These are phyloP conservation scores for Lithophane semibrunnea DNA, from an alignment of 2,888 invertebrate genomes.

Conservation along the genomic window DNA sequence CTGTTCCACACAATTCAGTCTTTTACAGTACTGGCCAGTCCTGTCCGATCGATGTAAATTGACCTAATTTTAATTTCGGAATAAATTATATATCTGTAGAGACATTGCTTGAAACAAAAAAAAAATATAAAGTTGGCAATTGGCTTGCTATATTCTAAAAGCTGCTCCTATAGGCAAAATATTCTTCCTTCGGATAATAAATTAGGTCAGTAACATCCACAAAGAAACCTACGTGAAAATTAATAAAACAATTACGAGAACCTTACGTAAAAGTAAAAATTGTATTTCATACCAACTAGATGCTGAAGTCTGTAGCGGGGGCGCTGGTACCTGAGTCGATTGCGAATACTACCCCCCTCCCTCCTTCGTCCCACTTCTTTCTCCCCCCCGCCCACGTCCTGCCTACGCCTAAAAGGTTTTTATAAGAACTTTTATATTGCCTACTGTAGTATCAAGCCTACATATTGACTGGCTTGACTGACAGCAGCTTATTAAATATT, in stretches of 20 bases:
- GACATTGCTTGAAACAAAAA: not conserved
- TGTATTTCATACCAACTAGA: slow-evolving; percentile 65
- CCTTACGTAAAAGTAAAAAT: slow-evolving; percentile 59
- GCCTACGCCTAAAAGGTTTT: slow-evolving; percentile 65
- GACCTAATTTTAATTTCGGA: slow-evolving; percentile 15
- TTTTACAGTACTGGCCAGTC: not conserved
- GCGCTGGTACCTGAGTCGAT: slow-evolving; percentile 72
- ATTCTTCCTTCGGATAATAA: not conserved
- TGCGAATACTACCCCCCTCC: slow-evolving; percentile 56
- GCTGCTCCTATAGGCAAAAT: not conserved
- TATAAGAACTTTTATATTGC: slow-evolving; percentile 52
- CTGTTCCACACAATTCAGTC: not conserved
- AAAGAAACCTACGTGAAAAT: slow-evolving; percentile 35
- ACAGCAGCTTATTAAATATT: slow-evolving; percentile 48
- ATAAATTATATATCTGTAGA: not conserved
- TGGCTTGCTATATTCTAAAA: not conserved
- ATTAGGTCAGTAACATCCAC: slow-evolving; percentile 11
- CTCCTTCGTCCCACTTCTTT: slow-evolving; percentile 10
- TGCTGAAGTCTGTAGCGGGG: slow-evolving; percentile 65
- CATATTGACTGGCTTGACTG: slow-evolving; percentile 41
- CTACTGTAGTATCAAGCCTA: slow-evolving; percentile 33
- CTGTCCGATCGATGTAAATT: not conserved
- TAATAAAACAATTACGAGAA: slow-evolving; percentile 55
- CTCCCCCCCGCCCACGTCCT: slow-evolving; percentile 47
- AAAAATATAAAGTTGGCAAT: not conserved